These are phyloP conservation scores for Aphelocoma californica DNA, from an alignment of 2,797 vertebrate species.

Conservation along the genomic window DNA sequence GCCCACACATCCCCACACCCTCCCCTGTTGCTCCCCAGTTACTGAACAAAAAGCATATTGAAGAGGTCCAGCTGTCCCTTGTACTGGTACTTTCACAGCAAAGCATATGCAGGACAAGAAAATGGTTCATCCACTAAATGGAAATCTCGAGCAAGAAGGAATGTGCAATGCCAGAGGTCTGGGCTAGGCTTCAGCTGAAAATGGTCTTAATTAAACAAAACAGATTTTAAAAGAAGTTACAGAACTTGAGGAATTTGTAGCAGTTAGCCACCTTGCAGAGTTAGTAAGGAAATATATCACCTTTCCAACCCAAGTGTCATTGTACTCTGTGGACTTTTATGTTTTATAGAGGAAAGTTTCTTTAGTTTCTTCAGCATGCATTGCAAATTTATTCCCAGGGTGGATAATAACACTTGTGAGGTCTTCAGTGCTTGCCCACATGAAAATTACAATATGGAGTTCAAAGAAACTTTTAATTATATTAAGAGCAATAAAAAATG, in stretches of 20 bases:
- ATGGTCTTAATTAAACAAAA: background rate
- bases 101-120: background rate
- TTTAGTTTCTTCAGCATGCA: background rate
- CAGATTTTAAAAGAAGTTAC: background rate
- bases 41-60: background rate
- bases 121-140: background rate
- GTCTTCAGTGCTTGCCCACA: background rate
- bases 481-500: background rate
- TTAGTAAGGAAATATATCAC: background rate
- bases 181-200: background rate
- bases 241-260: background rate
- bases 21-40: accelerated
- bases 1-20: accelerated
- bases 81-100: background rate
- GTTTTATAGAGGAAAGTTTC: background rate
- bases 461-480: background rate
- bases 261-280: background rate
- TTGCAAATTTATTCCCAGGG: background rate
- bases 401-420: background rate
- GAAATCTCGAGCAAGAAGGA: background rate
- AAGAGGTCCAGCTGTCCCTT: background rate
- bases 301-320: background rate
- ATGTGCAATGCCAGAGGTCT: background rate
- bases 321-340: background rate
- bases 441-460: background rate